Evolutionary conservation across 1,140 invertebrate species (phyloP).

Genomic region (Heliothis virescens): DNA sequence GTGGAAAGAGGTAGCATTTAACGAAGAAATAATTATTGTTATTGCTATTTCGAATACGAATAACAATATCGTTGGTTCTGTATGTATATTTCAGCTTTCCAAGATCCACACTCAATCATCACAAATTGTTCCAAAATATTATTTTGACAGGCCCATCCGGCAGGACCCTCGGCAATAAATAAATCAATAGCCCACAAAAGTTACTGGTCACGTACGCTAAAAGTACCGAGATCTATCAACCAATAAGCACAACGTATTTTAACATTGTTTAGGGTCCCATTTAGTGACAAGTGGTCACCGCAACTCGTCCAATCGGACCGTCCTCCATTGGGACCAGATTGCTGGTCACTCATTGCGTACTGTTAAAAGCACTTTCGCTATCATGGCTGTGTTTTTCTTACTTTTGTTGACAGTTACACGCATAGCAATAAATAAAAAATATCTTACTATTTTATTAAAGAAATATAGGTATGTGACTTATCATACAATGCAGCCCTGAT

Average conservation of each 20-base stretch:
- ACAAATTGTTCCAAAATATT: constrained; percentile 24
- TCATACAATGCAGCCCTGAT: neutral
- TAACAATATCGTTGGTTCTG: no score
- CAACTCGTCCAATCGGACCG: constrained; percentile 35
- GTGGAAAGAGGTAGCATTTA: neutral
- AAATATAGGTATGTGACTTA: neutral
- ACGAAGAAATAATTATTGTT: neutral
- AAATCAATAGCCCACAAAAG: constrained; percentile 28
- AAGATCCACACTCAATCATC: constrained; percentile 5
- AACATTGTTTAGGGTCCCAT: constrained; percentile 37
- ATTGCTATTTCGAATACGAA: no score
- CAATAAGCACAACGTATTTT: constrained; percentile 30
- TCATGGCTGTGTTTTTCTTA: neutral
- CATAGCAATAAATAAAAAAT: neutral
- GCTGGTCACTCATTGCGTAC: constrained; percentile 35
- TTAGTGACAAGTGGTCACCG: constrained; percentile 38
- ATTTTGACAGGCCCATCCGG: constrained; percentile 14
- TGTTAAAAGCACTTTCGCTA: constrained; percentile 3
- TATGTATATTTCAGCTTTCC: neutral
- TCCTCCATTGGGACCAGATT: constrained; percentile 35
- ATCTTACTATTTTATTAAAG: neutral
- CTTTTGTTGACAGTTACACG: neutral
- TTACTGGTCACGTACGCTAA: constrained; percentile 20
- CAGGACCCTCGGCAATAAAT: constrained; percentile 18
- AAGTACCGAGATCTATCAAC: constrained; percentile 43